Evolutionary conservation across 2,797 vertebrate genomes (phyloP).

Genomic region (Enteromius paludinosus): DNA sequence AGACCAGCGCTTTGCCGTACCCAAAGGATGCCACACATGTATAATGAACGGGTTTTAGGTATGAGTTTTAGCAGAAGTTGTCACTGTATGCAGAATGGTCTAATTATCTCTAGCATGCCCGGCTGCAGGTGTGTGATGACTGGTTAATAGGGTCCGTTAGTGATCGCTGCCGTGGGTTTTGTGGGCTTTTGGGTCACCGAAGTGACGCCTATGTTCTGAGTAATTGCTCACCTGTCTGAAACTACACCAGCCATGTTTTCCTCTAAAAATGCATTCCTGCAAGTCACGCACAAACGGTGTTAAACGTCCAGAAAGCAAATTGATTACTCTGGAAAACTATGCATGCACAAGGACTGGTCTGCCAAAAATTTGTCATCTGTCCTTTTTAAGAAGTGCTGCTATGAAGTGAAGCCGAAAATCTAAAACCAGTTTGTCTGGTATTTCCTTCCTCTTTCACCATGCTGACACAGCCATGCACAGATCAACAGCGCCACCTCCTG

Average conservation of each 20-base stretch:
- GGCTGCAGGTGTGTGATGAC: constrained; percentile 68
- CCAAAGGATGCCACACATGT: constrained; percentile 43
- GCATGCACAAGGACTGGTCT: neutral
- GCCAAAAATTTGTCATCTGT: neutral
- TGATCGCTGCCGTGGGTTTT: neutral
- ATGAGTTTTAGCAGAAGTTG: constrained; percentile 60
- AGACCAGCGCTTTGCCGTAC: constrained; percentile 36
- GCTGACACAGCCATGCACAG: neutral
- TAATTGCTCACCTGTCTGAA: constrained; percentile 77
- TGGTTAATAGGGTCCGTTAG: constrained; percentile 73
- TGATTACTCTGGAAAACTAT: neutral
- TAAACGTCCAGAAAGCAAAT: neutral
- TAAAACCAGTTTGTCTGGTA: neutral
- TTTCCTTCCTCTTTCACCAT: neutral
- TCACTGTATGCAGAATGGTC: constrained; percentile 60
- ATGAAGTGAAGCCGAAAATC: neutral
- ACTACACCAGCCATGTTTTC: neutral
- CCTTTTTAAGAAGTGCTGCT: neutral
- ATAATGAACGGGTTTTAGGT: constrained; percentile 60
- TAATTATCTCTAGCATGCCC: constrained; percentile 65
- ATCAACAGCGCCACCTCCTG: constrained; percentile 34
- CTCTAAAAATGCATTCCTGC: neutral
- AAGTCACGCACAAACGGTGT: neutral
- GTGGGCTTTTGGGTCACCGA: constrained; percentile 17
- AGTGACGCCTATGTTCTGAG: constrained; percentile 72